phyloP scores from a whole-genome alignment of 2,113 vertebrate species.

The Guaruba guarouba region DNA sequence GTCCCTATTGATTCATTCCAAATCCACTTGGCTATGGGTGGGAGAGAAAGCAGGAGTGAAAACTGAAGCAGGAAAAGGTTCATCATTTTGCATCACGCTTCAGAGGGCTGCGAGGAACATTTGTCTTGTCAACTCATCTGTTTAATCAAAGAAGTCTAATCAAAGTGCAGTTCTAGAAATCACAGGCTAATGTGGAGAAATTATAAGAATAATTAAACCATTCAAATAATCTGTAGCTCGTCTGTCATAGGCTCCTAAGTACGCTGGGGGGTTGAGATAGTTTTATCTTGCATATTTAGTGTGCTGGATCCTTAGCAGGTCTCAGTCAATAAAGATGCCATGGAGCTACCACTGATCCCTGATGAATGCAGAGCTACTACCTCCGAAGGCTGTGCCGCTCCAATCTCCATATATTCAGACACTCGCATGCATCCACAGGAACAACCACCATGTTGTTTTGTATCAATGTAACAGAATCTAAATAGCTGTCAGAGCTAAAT shows the following conservation, averaged over 20 bases:
- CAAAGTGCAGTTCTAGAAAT: conserved; percentile 22
- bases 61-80: not conserved
- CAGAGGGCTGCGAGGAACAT: not conserved
- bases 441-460: not conserved
- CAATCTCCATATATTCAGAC: not conserved
- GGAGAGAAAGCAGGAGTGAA: not conserved
- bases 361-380: not conserved
- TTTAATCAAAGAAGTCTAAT: conserved; percentile 44
- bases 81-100: not conserved
- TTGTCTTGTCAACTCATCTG: not conserved
- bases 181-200: not conserved
- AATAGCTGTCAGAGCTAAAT: not conserved
- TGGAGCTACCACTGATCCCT: not conserved
- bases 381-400: not conserved
- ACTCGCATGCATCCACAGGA: not conserved
- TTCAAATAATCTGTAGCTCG: not conserved
- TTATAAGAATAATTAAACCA: conserved; percentile 16
- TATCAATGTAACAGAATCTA: not conserved
- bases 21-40: not conserved
- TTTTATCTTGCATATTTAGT: not conserved
- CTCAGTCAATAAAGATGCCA: not conserved
- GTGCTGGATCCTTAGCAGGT: not conserved
- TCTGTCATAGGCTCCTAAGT: not conserved
- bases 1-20: not conserved
- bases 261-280: not conserved